Percentiles rank a stretch among this genome's conserved stretches.
Evolutionary conservation across 2,113 vertebrate genomes (phyloP).

Genomic region (Irena cyanogastra): DNA sequence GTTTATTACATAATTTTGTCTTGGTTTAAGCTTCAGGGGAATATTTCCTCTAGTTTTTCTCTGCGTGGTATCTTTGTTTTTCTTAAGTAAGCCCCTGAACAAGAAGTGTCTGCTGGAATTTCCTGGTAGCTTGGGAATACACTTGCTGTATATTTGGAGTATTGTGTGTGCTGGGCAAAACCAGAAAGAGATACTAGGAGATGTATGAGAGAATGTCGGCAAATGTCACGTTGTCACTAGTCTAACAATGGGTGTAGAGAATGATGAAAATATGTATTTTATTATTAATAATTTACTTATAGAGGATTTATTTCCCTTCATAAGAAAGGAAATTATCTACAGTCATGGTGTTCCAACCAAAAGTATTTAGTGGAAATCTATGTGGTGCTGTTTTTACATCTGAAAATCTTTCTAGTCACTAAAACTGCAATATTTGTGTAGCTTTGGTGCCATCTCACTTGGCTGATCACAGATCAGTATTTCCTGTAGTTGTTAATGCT

Average conservation of each 20-base stretch:
- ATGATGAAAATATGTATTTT: neutral
- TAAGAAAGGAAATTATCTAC: neutral
- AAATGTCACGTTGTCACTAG: neutral
- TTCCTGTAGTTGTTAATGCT: neutral
- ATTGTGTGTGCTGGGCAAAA: neutral
- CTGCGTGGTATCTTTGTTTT: conserved; percentile 7
- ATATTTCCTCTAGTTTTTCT: neutral
- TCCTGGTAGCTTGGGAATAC: neutral
- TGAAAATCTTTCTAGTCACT: neutral
- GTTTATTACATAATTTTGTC: neutral
- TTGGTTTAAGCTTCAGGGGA: neutral
- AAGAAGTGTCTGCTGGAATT: neutral
- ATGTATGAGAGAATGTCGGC: neutral
- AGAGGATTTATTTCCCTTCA: neutral
- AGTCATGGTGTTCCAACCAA: neutral
- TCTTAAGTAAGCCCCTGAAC: neutral
- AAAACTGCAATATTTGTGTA: neutral
- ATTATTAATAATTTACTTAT: neutral
- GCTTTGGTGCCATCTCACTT: neutral
- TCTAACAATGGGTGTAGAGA: neutral
- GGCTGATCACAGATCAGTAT: neutral
- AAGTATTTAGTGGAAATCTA: neutral
- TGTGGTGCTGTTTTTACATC: neutral
- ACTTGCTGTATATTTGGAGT: neutral
- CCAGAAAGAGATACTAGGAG: neutral